Evolutionary conservation across 2,797 vertebrate genomes (phyloP).

Genomic region (Amblyraja radiata): DNA sequence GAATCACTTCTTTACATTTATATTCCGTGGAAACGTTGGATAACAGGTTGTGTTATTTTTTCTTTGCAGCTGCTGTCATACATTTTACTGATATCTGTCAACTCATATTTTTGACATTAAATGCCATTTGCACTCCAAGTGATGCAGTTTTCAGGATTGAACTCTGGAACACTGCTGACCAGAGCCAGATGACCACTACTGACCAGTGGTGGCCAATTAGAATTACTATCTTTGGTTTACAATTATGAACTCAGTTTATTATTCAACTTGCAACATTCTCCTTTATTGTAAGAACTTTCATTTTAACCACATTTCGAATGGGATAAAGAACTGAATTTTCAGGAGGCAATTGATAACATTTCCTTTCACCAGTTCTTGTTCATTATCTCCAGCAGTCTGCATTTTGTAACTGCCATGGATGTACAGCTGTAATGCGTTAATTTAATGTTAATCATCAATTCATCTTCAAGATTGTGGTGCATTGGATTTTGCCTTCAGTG

Average conservation of each 20-base stretch:
- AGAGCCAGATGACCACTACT: not conserved
- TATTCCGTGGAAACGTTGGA: not conserved
- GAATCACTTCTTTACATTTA: slow-evolving; percentile 8
- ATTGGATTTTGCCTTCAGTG: not conserved
- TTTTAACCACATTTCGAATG: not conserved
- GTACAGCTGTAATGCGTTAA: not conserved
- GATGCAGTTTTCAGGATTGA: not conserved
- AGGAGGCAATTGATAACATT: not conserved
- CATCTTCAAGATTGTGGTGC: not conserved
- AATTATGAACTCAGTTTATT: slow-evolving; percentile 27
- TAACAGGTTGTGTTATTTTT: slow-evolving; percentile 22
- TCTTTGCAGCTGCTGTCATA: slow-evolving; percentile 25
- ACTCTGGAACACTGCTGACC: slow-evolving; percentile 28
- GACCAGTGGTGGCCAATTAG: slow-evolving; percentile 22
- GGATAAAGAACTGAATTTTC: not conserved
- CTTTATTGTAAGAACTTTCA: slow-evolving; percentile 14
- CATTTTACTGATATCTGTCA: slow-evolving; percentile 8
- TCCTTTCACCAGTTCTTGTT: not conserved
- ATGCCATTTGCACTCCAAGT: slow-evolving; percentile 13
- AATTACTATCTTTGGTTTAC: slow-evolving; percentile 20
- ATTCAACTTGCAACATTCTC: slow-evolving; percentile 32
- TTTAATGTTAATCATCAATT: not conserved
- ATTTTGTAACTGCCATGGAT: not conserved
- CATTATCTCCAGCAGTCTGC: not conserved
- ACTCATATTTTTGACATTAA: slow-evolving; percentile 9